Evolutionary conservation across 92 coral and sea anemone species (phyloP).

Genomic region (Heliopora coerulea): DNA sequence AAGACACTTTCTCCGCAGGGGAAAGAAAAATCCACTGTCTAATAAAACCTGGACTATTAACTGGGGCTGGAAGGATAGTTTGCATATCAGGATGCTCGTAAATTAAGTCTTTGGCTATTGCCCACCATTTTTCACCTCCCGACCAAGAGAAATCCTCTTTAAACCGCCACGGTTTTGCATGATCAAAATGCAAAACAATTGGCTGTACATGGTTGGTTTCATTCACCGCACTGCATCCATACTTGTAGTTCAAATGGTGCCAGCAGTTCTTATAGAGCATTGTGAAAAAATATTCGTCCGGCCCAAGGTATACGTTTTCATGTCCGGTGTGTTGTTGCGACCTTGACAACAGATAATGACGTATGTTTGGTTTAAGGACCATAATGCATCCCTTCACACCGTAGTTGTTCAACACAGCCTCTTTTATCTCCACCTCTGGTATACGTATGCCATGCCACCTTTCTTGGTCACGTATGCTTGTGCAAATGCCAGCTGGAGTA

Average conservation of each 20-base stretch:
- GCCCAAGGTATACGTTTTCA: slow-evolving; percentile 67
- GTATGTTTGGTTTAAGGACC: slow-evolving; percentile 70
- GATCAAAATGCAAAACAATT: slow-evolving; percentile 23
- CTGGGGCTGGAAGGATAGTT: neutral
- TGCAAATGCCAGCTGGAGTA: slow-evolving; percentile 86
- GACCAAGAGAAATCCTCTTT: neutral
- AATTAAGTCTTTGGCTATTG: slow-evolving; percentile 12
- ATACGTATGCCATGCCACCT: slow-evolving; percentile 72
- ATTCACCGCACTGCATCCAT: slow-evolving; percentile 54
- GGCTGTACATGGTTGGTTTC: slow-evolving; percentile 4
- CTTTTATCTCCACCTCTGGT: slow-evolving; percentile 73
- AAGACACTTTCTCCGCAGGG: slow-evolving; percentile 23
- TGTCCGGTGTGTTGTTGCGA: slow-evolving; percentile 73
- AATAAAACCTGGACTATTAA: neutral
- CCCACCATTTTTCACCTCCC: slow-evolving; percentile 24
- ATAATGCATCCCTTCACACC: slow-evolving; percentile 78
- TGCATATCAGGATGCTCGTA: slow-evolving; percentile 21
- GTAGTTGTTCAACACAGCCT: slow-evolving; percentile 68
- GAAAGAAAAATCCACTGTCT: slow-evolving; percentile 23
- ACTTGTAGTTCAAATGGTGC: slow-evolving; percentile 74
- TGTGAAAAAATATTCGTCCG: slow-evolving; percentile 83
- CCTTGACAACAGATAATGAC: slow-evolving; percentile 65
- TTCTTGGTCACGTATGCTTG: slow-evolving; percentile 68
- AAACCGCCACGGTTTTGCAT: slow-evolving; percentile 21
- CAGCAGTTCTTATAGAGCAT: slow-evolving; percentile 69